phyloP scores from a whole-genome alignment of 2,113 vertebrate species.

The Piliocolobus tephrosceles region DNA sequence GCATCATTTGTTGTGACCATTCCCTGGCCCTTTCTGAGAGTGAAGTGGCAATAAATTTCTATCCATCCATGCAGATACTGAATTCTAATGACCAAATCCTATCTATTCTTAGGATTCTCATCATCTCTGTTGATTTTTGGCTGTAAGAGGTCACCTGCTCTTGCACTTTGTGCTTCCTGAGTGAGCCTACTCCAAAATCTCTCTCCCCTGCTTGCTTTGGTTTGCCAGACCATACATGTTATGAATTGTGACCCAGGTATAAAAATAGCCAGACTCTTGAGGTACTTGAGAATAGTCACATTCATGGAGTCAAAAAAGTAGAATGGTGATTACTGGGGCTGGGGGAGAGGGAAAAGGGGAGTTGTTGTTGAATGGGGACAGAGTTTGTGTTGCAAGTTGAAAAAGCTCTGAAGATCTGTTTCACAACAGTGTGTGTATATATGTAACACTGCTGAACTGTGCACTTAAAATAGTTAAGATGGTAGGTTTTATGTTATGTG shows the following conservation, averaged over 20 bases:
- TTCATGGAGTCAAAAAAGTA: neutral
- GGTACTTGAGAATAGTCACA: neutral
- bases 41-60: neutral
- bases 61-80: neutral
- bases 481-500: neutral
- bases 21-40: neutral
- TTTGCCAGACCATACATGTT: neutral
- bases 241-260: neutral
- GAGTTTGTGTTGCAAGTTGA: neutral
- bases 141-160: neutral
- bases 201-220: no score
- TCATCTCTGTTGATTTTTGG: neutral
- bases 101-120: rapidly evolving
- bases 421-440: neutral
- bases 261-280: neutral
- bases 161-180: neutral
- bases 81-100: neutral
- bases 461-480: neutral
- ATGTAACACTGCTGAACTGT: neutral
- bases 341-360: no score
- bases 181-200: neutral
- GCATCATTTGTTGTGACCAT: neutral
- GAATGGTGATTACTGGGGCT: neutral
- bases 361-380: neutral
- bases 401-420: neutral